A percentile compares a stretch with the other conserved stretches of the same genome.
phyloP scores from a whole-genome alignment of 1,140 invertebrate genomes.

The Drosophila mojavensis region DNA sequence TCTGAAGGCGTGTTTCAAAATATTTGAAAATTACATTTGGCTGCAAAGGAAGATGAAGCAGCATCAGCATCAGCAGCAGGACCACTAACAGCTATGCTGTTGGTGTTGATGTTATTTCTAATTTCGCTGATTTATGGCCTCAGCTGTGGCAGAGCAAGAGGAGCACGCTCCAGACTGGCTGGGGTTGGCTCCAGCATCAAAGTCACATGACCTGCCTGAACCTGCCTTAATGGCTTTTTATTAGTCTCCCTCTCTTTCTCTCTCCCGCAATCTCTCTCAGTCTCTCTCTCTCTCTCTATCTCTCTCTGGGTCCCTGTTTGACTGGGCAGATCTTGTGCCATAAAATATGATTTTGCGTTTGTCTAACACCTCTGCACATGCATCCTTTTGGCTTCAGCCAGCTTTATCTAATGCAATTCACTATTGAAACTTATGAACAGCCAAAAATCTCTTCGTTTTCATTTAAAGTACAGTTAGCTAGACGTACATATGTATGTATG shows the following conservation, averaged over 20 bases:
- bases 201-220: constrained; percentile 81
- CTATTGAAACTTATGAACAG: neutral
- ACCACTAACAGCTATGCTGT: constrained; percentile 22
- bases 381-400: neutral
- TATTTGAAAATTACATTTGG: constrained; percentile 60
- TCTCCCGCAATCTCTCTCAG: neutral
- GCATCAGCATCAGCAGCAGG: neutral
- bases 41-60: neutral
- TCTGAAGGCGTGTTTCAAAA: constrained; percentile 47
- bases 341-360: constrained; percentile 16
- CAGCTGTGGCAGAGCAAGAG: neutral
- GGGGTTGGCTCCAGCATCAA: constrained; percentile 29
- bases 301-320: neutral
- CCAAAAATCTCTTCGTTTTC: constrained; percentile 37
- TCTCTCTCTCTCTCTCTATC: neutral
- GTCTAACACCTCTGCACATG: constrained; percentile 6
- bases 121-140: constrained; percentile 71
- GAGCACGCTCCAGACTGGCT: constrained; percentile 11
- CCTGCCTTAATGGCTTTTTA: constrained; percentile 77
- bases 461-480: constrained; percentile 22
- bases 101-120: constrained; percentile 61
- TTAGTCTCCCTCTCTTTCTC: constrained; percentile 44
- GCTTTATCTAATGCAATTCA: constrained; percentile 33
- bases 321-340: neutral
- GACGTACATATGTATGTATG: no score